Base-by-base conservation (phyloP, 2,797 vertebrate species). In the Centropyge bicolor region DNA sequence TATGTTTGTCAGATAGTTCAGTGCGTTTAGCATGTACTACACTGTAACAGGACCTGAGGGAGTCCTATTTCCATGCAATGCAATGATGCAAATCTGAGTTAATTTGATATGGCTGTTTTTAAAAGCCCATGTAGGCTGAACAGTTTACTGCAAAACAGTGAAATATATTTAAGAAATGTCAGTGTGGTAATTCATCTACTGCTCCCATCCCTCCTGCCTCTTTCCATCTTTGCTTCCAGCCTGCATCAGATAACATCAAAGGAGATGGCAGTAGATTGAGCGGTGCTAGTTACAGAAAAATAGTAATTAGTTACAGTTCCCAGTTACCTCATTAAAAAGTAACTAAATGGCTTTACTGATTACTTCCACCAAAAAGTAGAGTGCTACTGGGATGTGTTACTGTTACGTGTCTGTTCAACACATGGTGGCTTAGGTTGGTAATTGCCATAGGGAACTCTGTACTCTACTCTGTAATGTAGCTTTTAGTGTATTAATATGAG, bases 231-330 rank as follows among this genome's bases (percentile, higher is more conserved):
- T 78, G 11, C 16, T 63, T 66, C n/a, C 46, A 45, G 36, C 27
- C n/a, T 54, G 13, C 45, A 40, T 49, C 60, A 56, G 27, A 72
- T 79, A 22, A 45, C 70, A 73, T 52, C 17, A n/a, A 52, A 68
- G 49, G 60, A 46, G 45, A 35, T 24, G 12, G 20, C 38, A 40
- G 38, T 31, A 31, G 27, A 31, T 31, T 31, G n/a, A n/a, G n/a
- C n/a, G n/a, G 27, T 31, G 27, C 27, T 31, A n/a, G n/a, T n/a
- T n/a, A n/a, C n/a, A n/a, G n/a, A n/a, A n/a, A n/a, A n/a, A n/a
- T n/a, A n/a, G n/a, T n/a, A n/a, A n/a, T n/a, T n/a, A n/a, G n/a
- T n/a, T n/a, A n/a, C n/a, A n/a, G 27, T 31, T 31, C 2, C 27
- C 4, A 31, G 27, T 31, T 31, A 31, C 27, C 27, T 31, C 27